Evolutionary conservation across 2,113 vertebrate species (phyloP), one percentile per base, ranked within the genome.

Genomic region (Lepus timidus): DNA sequence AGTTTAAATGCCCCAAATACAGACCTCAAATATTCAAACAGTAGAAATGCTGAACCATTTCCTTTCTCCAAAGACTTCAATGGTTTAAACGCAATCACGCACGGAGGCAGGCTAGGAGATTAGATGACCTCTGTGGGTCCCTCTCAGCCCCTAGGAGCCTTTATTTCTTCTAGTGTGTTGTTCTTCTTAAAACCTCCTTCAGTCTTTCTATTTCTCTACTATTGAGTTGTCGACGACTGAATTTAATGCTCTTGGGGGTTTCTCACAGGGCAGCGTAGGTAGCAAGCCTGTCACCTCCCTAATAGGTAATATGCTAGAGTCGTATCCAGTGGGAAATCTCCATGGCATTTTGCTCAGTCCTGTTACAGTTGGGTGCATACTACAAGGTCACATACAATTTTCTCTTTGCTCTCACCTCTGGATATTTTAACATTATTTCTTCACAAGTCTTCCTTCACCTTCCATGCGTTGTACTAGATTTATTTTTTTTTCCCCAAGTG

Each of bases 301-400:
- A 97, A 97, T 95, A 97, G 94, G 71, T 88, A 97, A 95, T 68
- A 87, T 91, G 94, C 97, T 94, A 65, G 85, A 96, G 85, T 39
- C 89, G 88, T 78, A 92, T 95, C 95, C 88, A 93, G 75, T 49
- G 90, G 95, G 95, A 88, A 96, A 91, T 95, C 65, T 95, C 31
- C 23, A 1, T 44, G 82, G 52, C 78, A 78, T 94, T 94, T 87
- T 94, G 51, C 44, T 27, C 22, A 39, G 61, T 33, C 39, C 27
- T 88, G 90, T 70, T 64, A 44, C 25, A 74, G 55, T 49, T 93
- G 91, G 90, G 51, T 84, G 65, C 92, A 76, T 92, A 95, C 95
- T 68, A 31, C 85, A 95, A 95, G 95, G 85, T 96, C 85, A 71
- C 71, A 95, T 20, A 85, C 79, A 95, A 92, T 95, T 96, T 87